Percentiles rank a stretch among this genome's conserved stretches.
Conservation (phyloP, 1,140 invertebrate species). For the Ptiloglossa arizonensis region DNA sequence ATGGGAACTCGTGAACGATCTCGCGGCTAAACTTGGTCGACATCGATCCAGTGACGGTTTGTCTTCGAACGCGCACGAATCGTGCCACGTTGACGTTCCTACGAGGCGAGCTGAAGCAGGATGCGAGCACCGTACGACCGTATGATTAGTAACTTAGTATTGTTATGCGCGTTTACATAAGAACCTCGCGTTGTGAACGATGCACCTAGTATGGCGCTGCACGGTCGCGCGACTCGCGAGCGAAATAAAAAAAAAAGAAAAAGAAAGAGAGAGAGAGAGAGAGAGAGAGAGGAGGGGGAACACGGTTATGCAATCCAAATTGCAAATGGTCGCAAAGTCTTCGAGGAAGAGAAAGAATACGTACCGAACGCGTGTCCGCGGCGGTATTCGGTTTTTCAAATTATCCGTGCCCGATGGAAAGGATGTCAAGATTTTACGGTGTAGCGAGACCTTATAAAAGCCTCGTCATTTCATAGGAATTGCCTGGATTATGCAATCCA, state of each 20-base stretch:
- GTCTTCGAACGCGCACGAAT: not conserved
- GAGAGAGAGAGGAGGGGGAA: no score
- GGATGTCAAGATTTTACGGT: conserved; percentile 51
- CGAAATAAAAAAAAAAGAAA: conserved; percentile 62
- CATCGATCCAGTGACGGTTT: not conserved
- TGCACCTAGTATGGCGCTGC: conserved; percentile 59
- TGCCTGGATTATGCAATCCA: conserved; percentile 31
- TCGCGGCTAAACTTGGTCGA: not conserved
- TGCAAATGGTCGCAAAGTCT: not conserved
- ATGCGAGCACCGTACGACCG: conserved; percentile 48
- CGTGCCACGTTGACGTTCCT: conserved; percentile 1
- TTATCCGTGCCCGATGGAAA: conserved; percentile 37
- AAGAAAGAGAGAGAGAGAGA: not conserved
- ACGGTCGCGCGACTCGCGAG: conserved; percentile 56
- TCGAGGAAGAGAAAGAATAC: conserved; percentile 8
- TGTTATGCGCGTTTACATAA: conserved; percentile 77
- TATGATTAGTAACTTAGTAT: conserved; percentile 74
- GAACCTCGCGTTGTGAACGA: conserved; percentile 72
- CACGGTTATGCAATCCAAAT: conserved; percentile 39
- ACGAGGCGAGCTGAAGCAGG: conserved; percentile 60
- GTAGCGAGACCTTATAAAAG: conserved; percentile 48
- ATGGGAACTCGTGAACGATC: not conserved
- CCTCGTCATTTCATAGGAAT: conserved; percentile 50
- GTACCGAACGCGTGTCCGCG: not conserved
- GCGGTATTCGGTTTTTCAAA: conserved; percentile 33